A percentile compares a stretch with the other conserved stretches of the same genome.
These are phyloP conservation scores for Eulacestoma nigropectus DNA, from an alignment of 2,113 vertebrate species.

Conservation along the genomic window DNA sequence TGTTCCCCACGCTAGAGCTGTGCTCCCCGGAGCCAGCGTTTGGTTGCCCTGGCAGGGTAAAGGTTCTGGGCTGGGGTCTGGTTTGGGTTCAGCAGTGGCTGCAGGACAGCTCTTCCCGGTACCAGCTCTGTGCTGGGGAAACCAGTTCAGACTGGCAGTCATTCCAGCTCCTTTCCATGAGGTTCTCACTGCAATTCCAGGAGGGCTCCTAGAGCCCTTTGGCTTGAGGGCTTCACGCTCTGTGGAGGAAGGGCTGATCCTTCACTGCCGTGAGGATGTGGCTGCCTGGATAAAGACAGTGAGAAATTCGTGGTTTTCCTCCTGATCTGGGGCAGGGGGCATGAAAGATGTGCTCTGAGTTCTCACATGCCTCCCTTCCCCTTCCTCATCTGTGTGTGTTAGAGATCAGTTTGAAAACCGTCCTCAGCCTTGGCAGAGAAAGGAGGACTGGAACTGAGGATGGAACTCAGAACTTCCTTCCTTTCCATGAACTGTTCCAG, in stretches of 20 bases:
- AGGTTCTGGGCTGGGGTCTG: not conserved
- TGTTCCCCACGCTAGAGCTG: not conserved
- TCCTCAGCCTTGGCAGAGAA: not conserved
- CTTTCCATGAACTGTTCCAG: not conserved
- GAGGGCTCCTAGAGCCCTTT: not conserved
- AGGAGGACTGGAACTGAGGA: not conserved
- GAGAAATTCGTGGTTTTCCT: not conserved
- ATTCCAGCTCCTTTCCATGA: not conserved
- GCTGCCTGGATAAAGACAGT: not conserved
- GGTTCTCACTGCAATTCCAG: not conserved
- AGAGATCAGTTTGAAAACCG: not conserved
- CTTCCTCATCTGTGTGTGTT: rapidly evolving
- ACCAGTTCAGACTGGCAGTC: not conserved
- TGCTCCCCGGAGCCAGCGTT: not conserved
- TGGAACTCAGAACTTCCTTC: not conserved
- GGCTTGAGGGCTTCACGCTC: not conserved
- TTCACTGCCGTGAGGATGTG: not conserved
- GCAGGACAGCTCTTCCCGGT: not conserved
- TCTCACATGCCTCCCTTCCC: not conserved
- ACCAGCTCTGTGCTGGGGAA: not conserved
- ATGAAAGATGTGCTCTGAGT: too few relatives aligned
- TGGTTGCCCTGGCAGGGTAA: not conserved
- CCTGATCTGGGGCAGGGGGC: not conserved
- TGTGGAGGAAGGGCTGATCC: not conserved
- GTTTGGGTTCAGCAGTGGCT: not conserved